phyloP scores from a whole-genome alignment of 2,113 vertebrate species.

The Atrichornis clamosus region DNA sequence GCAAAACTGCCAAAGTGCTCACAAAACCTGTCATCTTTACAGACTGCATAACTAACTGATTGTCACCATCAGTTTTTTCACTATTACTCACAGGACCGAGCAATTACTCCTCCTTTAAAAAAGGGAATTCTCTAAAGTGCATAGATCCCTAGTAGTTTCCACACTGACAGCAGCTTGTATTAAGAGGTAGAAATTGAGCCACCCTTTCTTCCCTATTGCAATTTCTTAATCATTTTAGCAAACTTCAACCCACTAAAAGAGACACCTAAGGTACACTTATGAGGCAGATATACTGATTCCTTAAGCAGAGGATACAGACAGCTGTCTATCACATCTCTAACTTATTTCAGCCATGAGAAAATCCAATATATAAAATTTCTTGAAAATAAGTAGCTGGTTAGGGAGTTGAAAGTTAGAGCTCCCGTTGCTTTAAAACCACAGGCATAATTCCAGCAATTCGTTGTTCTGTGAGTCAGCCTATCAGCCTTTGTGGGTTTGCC shows the following conservation, averaged over 20 bases:
- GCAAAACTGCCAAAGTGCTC: background rate
- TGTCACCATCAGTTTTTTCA: background rate
- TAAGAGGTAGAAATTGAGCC: background rate
- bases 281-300: background rate
- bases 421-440: background rate
- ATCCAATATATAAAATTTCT: background rate
- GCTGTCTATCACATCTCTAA: background rate
- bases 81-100: background rate
- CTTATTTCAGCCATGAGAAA: background rate
- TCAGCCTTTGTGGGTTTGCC: background rate
- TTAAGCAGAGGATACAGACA: background rate
- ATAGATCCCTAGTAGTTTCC: background rate
- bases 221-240: background rate
- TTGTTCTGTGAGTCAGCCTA: background rate
- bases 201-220: background rate
- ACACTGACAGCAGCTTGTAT: background rate
- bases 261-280: background rate
- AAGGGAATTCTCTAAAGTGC: background rate
- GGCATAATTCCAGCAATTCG: background rate
- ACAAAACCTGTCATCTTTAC: background rate
- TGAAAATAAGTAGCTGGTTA: background rate
- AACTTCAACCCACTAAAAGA: background rate
- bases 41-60: background rate
- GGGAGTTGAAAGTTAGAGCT: background rate
- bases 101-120: background rate